Evolutionary conservation across 2,888 invertebrate species (phyloP), one percentile per base, ranked within the genome.

Genomic region (Mythimna impura): DNA sequence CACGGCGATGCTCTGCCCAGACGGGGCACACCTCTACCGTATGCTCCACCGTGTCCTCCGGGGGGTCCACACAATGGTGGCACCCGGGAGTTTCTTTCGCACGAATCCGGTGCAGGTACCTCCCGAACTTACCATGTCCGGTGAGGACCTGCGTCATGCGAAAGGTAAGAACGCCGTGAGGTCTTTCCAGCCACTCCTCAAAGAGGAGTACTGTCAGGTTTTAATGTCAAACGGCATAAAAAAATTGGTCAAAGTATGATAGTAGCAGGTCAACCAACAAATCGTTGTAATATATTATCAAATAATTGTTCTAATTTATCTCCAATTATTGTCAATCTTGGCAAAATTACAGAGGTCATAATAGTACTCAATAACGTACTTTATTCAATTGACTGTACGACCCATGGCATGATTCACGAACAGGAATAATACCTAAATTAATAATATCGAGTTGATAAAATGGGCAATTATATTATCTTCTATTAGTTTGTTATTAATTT

Each of bases 291-390:
- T 20, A 20, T 14, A 25, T 17, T 43, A 47, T 12, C 60, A 60
- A 58, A 36, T 62, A 7, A 73, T 60, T 40, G 60, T 34, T 65
- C 43, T 14, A 65, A 52, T 73, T 54, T 47, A 36, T 60, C 65
- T 60, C 52, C 73, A 64, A 60, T 73, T 58, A 52, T 47, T 54
- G 25, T 25, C 74, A 73, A 71, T 71, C n/a, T n/a, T 43, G 6
- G 12, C 50, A 43, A 73, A 73, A 43, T 52, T 12, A 22, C 58
- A 65, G 40, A 73, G 73, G 65, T 73, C 74, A 54, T 10, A 52
- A 52, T 64, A 73, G 34, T 34, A 66, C 43, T 25, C 65, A 73
- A 52, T 65, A 52, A 73, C 10, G 17, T 34, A 25, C 8, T 36
- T 47, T n/a, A 34, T 54, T 36, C 34, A 65, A 25, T 65, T 60